Conservation (phyloP, 2,113 vertebrate species). For the Trinectes maculatus region DNA sequence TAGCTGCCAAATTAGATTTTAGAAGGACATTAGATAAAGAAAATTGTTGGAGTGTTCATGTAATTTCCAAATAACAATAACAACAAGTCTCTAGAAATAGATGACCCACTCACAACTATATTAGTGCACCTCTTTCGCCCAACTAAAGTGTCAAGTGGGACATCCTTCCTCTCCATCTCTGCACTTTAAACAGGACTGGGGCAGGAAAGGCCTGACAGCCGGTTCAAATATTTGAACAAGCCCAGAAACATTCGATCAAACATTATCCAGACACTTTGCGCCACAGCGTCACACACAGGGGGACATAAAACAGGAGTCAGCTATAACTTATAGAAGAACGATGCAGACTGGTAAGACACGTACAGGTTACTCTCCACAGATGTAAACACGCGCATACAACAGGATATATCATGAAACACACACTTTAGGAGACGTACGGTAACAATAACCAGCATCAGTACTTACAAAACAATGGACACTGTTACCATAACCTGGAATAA, state of each 20-base stretch:
- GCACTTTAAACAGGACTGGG: constrained; percentile 37
- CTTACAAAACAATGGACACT: no score
- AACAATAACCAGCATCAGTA: no score
- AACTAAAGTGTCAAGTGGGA: constrained; percentile 20
- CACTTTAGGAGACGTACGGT: no score
- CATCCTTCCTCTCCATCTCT: constrained; percentile 45
- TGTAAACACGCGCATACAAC: background rate
- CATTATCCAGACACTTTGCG: constrained; percentile 33
- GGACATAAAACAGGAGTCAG: background rate
- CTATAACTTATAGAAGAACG: background rate
- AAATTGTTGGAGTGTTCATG: no score
- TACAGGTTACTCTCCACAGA: background rate
- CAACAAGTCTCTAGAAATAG: constrained; percentile 10
- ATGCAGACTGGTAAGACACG: background rate
- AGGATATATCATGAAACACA: background rate
- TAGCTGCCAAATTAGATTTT: no score
- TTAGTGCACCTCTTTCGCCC: constrained; percentile 1
- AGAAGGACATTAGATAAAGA: no score
- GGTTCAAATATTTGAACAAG: constrained; percentile 59
- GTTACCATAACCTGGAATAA: no score
- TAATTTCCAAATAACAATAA: constrained; percentile 1
- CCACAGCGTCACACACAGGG: constrained; percentile 2
- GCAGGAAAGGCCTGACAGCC: constrained; percentile 18
- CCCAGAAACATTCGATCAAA: constrained; percentile 44
- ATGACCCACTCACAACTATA: constrained; percentile 7